phyloP scores from a whole-genome alignment of 2,888 invertebrate genomes.

The Lasioglossum marginatum region DNA sequence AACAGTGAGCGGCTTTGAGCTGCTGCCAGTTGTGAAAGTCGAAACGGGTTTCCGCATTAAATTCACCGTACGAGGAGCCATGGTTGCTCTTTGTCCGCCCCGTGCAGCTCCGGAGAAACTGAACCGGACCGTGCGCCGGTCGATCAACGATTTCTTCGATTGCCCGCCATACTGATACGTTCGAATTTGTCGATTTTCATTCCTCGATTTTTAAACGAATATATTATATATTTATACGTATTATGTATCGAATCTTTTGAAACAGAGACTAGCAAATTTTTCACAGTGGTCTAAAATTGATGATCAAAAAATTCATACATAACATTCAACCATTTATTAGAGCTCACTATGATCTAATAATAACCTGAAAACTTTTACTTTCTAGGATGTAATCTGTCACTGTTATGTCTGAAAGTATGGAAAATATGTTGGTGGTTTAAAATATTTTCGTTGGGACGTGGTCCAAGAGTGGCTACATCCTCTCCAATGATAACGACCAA shows the following conservation, averaged over 20 bases:
- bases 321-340: neutral
- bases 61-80: conserved; percentile 54
- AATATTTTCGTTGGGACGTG: neutral
- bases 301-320: neutral
- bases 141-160: conserved; percentile 5
- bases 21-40: conserved; percentile 66
- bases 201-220: neutral
- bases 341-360: neutral
- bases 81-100: conserved; percentile 39
- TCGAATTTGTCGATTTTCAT: neutral
- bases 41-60: conserved; percentile 68
- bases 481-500: neutral
- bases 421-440: neutral
- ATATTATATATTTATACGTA: no score
- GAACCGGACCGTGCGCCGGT: neutral
- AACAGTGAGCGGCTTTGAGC: conserved; percentile 50
- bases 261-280: neutral
- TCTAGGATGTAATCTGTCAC: neutral
- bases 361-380: no score
- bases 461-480: neutral
- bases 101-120: conserved; percentile 16
- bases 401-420: neutral
- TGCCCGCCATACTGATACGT: no score
- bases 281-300: neutral
- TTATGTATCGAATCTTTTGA: neutral